Base-by-base conservation (phyloP, 2,888 invertebrate species). In the Steinernema hermaphroditum region DNA sequence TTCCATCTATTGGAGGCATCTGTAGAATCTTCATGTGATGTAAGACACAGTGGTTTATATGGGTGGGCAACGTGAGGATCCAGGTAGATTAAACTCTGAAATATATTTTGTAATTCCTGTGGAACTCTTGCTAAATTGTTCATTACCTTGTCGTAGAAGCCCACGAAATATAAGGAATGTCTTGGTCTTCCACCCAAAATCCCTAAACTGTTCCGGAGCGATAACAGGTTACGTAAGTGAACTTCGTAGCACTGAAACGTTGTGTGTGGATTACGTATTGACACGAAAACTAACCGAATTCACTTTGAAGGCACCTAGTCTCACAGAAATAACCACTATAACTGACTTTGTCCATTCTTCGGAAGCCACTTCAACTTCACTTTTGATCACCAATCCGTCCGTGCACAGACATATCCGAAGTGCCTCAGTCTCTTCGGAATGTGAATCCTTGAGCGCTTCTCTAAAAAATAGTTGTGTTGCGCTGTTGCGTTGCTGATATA, bases 51-150 rank as follows among this genome's bases (percentile, higher is more conserved):
- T 2, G 77, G 78, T 24, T 75, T 69, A 70, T 83, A 92, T 88
- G 94, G 93, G 88, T 95, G 95, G 86, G 94, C 94, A 84, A 93
- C 93, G 88, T 96, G 96, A 22, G 96, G 96, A 88, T 96, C 96
- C 81, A 96, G 89, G 86, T 94, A 93, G 82, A 96, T 93, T 74
- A 95, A 88, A 88, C 93, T 92, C 86, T 83, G 69, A 70, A 78
- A 80, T 19, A 6, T 9, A 49, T 74, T 72, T 41, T 24, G 68
- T 9, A 16, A 22, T 9, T 49, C 16, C 9, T n/a, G n/a, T n/a
- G n/a, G n/a, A n/a, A n/a, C n/a, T n/a, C n/a, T n/a, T n/a, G n/a
- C n/a, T n/a, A 41, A 69, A 16, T 29, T 2, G 14, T 22, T 27
- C 46, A 54, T 62, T 46, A 83, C 82, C 69, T 81, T 71, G 29